Evolutionary conservation across 2,797 vertebrate species (phyloP), one percentile per base, ranked within the genome.

Genomic region (Pangasius larnaudii): DNA sequence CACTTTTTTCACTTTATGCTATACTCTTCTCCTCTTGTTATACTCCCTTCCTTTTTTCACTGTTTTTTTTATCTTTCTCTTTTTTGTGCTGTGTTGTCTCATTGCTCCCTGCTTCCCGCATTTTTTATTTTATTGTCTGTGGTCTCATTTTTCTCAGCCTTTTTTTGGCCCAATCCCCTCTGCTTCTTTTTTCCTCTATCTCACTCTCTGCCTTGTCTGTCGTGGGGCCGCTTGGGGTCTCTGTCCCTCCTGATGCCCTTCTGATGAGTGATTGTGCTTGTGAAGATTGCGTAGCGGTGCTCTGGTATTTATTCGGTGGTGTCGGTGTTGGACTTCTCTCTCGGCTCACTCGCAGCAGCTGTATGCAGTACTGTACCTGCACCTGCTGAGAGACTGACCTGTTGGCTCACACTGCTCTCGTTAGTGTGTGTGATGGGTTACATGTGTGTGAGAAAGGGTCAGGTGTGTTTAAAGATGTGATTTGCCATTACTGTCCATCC

Each of bases 181-280:
- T 9, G 13, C 49, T 7, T 39, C 36, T 67, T 18, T 67, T 11
- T 42, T 72, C 10, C 51, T 18, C 9, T 18, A 24, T 80, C 56
- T 39, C 19, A 24, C 56, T 16, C 18, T 27, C 0, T 58, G 30
- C 5, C 30, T 72, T 22, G 51, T 58, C 3, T 85, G 30, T 85
- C 27, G 1, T n/a, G 51, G 84, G 69, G 84, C 69, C 84, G 27
- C 84, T 85, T 53, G 84, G 33, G 84, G 84, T 85, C 84, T 85
- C 69, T 39, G 84, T 74, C 84, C 27, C 51, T 74, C 84, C 67
- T 49, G 71, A 75, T 42, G 36, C 22, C 69, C 49, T 59, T 16
- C 5, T 75, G 33, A 58, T 46, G 22, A 85, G 59, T 16, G 53
- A 85, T 39, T 8, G 46, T 58, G 30, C 13, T 74, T 27, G 33